Evolutionary conservation across 2,797 vertebrate species (phyloP).

Genomic region (Pyrrhura leucotis): DNA sequence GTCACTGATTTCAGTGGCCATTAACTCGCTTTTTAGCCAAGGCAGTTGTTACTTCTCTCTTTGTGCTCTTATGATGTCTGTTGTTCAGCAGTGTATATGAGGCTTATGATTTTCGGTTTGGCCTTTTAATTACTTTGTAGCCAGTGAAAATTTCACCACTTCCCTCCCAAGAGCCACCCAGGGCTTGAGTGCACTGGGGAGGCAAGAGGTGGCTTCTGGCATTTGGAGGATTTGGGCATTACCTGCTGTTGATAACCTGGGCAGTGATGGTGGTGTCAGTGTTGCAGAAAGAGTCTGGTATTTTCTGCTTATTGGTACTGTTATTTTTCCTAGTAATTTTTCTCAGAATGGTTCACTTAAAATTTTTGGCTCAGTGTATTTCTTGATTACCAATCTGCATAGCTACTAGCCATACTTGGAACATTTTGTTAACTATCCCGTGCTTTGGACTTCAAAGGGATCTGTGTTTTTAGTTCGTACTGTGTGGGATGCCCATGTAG

Average conservation of each 20-base stretch:
- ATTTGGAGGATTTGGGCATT: not conserved
- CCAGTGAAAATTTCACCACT: not conserved
- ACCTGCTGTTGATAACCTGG: not conserved
- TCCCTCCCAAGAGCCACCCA: not conserved
- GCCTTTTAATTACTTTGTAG: not conserved
- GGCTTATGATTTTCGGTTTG: not conserved
- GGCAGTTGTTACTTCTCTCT: not conserved
- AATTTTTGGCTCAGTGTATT: not conserved
- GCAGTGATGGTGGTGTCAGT: accelerated
- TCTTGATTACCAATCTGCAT: not conserved
- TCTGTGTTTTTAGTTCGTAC: not conserved
- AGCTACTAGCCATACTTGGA: not conserved
- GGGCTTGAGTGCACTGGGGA: not conserved
- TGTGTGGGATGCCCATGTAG: not conserved
- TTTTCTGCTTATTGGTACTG: not conserved
- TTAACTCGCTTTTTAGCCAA: not conserved
- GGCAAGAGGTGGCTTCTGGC: not conserved
- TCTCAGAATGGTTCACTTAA: not conserved
- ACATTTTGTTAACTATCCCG: not conserved
- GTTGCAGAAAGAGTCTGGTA: not conserved
- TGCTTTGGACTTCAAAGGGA: not conserved
- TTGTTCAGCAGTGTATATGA: not conserved
- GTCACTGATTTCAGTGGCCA: not conserved
- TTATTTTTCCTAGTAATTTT: not conserved
- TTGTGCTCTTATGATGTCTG: not conserved